phyloP scores from a whole-genome alignment of 2,888 invertebrate genomes.

The Allolobophora icterica region DNA sequence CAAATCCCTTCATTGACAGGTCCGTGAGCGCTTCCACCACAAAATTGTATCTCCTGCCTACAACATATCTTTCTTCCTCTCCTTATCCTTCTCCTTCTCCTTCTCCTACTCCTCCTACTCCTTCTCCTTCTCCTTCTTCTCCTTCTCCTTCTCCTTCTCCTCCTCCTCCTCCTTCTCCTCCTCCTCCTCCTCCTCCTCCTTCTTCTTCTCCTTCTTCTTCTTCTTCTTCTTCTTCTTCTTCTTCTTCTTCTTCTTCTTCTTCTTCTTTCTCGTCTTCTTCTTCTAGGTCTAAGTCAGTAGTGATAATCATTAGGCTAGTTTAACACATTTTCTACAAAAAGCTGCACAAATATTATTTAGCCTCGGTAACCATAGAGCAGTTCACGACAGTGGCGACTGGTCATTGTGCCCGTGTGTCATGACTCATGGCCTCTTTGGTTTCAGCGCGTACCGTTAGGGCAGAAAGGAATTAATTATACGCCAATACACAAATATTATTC shows the following conservation, averaged over 20 bases:
- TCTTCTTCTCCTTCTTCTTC: background rate
- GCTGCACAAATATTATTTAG: too few species aligned
- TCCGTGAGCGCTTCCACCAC: too few species aligned
- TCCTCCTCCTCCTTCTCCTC: background rate
- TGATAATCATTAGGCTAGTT: too few species aligned
- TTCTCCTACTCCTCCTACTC: background rate
- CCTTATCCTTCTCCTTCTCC: background rate
- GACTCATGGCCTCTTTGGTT: background rate
- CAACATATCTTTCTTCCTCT: background rate
- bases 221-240: background rate
- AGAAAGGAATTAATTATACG: conserved; percentile 80
- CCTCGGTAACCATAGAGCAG: too few species aligned
- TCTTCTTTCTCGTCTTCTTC: background rate
- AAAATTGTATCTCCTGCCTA: too few species aligned
- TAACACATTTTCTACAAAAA: too few species aligned
- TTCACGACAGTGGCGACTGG: too few species aligned
- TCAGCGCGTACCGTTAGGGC: conserved; percentile 37
- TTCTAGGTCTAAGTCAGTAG: too few species aligned
- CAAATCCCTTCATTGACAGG: too few species aligned
- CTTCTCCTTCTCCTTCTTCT: background rate
- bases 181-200: background rate
- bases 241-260: background rate
- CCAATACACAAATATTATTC: conserved; percentile 80
- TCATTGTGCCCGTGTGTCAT: too few species aligned
- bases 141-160: background rate